A percentile compares a stretch with the other conserved stretches of the same genome.
These are phyloP conservation scores for Athalia rosae DNA, from an alignment of 2,888 invertebrate genomes.

Conservation along the genomic window DNA sequence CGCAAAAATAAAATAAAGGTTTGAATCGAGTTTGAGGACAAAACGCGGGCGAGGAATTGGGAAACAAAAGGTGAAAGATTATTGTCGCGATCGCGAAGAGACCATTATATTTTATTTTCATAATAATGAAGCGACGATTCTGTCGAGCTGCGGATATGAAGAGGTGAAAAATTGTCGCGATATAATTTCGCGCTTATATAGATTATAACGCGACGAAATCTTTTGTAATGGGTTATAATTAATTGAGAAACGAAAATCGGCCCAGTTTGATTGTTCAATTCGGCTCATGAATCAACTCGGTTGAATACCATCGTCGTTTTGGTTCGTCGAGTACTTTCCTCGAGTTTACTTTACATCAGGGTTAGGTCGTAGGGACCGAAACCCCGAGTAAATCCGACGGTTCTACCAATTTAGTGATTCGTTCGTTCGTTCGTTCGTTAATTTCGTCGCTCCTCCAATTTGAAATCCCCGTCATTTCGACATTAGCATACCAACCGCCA, in stretches of 20 bases:
- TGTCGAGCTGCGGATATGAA: slow-evolving; percentile 31
- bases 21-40: slow-evolving; percentile 34
- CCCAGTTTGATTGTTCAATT: slow-evolving; percentile 32
- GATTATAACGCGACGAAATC: neutral
- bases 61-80: slow-evolving; percentile 44
- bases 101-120: slow-evolving; percentile 35
- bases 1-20: slow-evolving; percentile 23
- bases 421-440: slow-evolving; percentile 20
- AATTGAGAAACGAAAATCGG: slow-evolving; percentile 32
- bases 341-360: slow-evolving; percentile 16
- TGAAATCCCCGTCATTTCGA: neutral
- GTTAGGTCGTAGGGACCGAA: neutral
- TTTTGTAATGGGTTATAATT: slow-evolving; percentile 39
- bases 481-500: neutral
- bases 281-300: slow-evolving; percentile 22
- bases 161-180: slow-evolving; percentile 43
- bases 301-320: slow-evolving; percentile 10
- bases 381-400: slow-evolving; percentile 9
- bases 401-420: slow-evolving; percentile 15
- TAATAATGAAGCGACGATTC: slow-evolving; percentile 36
- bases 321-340: neutral
- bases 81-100: slow-evolving; percentile 39
- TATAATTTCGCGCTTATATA: neutral
- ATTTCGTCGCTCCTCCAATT: slow-evolving; percentile 6
- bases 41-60: slow-evolving; percentile 23